Evolutionary conservation across 2,113 vertebrate species (phyloP).

Genomic region (Galbula dea): DNA sequence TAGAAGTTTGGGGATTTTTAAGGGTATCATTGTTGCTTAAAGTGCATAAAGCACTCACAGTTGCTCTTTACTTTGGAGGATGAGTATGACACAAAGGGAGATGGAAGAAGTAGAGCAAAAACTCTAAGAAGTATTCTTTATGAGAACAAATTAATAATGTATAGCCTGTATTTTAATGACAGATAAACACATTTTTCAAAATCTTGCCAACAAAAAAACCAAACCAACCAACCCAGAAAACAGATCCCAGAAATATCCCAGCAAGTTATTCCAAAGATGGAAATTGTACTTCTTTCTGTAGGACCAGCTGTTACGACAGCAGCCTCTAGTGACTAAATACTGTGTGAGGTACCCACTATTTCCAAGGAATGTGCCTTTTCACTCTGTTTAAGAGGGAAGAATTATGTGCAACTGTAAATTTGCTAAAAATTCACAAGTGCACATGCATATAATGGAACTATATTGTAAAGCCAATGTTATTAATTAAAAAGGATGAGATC

Average conservation of each 20-base stretch:
- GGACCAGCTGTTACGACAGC: not conserved
- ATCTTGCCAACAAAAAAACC: not conserved
- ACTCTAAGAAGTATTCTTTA: not conserved
- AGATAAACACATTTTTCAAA: not conserved
- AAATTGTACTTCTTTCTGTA: not conserved
- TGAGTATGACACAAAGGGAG: not conserved
- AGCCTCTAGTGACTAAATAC: not conserved
- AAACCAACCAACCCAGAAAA: not conserved
- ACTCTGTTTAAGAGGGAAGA: not conserved
- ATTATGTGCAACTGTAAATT: not conserved
- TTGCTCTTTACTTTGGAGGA: not conserved
- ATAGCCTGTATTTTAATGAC: not conserved
- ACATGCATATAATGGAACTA: not conserved
- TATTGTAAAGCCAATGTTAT: not conserved
- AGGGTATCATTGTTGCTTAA: not conserved
- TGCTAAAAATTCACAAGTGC: not conserved
- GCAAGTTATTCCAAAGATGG: not conserved
- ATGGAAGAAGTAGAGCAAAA: not conserved
- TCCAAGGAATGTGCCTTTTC: not conserved
- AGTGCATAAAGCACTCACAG: not conserved
- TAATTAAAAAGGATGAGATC: not conserved
- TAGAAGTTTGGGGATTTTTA: fast-evolving
- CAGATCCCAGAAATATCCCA: not conserved
- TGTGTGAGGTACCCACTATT: not conserved
- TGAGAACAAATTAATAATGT: not conserved